Evolutionary conservation across 2,797 vertebrate species (phyloP).

Genomic region (Rhinatrema bivittatum): DNA sequence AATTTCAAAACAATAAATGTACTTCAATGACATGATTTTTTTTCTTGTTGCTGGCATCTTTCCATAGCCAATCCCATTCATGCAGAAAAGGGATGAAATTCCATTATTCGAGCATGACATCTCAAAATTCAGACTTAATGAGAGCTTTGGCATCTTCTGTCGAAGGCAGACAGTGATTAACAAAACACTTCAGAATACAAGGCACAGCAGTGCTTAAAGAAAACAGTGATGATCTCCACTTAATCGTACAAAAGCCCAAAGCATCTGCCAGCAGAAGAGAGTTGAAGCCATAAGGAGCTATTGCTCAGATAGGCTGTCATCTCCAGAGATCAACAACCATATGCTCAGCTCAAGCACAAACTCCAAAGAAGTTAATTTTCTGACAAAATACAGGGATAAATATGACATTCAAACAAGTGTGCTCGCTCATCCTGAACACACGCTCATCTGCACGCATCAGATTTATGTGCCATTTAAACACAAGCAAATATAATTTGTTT

Average conservation of each 20-base stretch:
- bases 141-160: conserved; percentile 98
- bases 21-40: conserved; percentile 51
- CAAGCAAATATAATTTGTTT: conserved; percentile 78
- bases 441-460: conserved; percentile 79
- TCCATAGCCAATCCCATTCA: conserved; percentile 68
- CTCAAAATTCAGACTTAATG: conserved; percentile 96
- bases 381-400: conserved; percentile 99
- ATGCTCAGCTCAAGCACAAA: conserved; percentile 97
- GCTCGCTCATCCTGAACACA: conserved; percentile 97
- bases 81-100: conserved; percentile 74
- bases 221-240: conserved; percentile 99
- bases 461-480: conserved; percentile 78
- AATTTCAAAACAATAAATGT: conserved; percentile 57
- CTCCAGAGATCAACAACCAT: conserved; percentile 98
- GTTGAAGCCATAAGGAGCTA: conserved; percentile 86
- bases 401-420: conserved; percentile 99
- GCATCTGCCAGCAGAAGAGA: conserved; percentile 97
- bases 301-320: conserved; percentile 99
- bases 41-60: conserved; percentile 52
- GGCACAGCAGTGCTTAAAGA: conserved; percentile 99
- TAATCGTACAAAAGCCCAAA: conserved; percentile 99
- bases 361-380: conserved; percentile 99
- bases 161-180: conserved; percentile 99
- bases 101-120: conserved; percentile 81
- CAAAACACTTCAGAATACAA: conserved; percentile 99